Base-by-base conservation (phyloP, 2,888 invertebrate genomes). In the Trichogramma dendrolimi region DNA sequence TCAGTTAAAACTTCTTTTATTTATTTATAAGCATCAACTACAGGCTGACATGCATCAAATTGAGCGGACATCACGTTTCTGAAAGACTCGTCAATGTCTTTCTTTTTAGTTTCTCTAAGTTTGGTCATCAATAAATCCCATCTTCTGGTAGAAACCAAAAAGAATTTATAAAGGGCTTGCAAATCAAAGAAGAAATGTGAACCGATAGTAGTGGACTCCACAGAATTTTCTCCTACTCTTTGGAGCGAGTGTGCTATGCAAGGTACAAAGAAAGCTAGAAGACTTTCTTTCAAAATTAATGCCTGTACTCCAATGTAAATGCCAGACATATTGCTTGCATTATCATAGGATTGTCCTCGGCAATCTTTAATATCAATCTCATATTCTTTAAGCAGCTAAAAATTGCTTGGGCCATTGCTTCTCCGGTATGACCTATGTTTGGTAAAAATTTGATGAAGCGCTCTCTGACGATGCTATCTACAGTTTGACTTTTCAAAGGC, bases 391-490 rank as follows among this genome's bases (percentile, higher is more conserved):
- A 58, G 76, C 63, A 59, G n/a, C n/a, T n/a, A n/a, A n/a, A n/a
- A n/a, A n/a, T n/a, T n/a, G n/a, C n/a, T n/a, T n/a, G n/a, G n/a
- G n/a, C n/a, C n/a, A n/a, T n/a, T n/a, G 75, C 67, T 66, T 75
- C 52, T 48, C 71, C 62, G 66, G 70, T 72, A 67, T 76, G 75
- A 39, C 70, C 71, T 48, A 64, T 55, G 55, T 70, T 72, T 4
- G 60, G 59, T n/a, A 69, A 47, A 54, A 68, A 70, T 49, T 62
- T 42, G 6, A 68, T 52, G 61, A 69, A 69, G 41, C 67, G 54
- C 67, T 69, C 68, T 14, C 59, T 53, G 42, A 66, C 62, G 42
- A 48, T 39, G 7, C 63, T 60, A 27, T 65, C 52, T 49, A 53
- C 48, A 10, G 44, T n/a, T n/a, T n/a, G n/a, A n/a, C n/a, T n/a